Conservation (phyloP, 2,797 vertebrate species). For the Halcyon leucocephala region DNA sequence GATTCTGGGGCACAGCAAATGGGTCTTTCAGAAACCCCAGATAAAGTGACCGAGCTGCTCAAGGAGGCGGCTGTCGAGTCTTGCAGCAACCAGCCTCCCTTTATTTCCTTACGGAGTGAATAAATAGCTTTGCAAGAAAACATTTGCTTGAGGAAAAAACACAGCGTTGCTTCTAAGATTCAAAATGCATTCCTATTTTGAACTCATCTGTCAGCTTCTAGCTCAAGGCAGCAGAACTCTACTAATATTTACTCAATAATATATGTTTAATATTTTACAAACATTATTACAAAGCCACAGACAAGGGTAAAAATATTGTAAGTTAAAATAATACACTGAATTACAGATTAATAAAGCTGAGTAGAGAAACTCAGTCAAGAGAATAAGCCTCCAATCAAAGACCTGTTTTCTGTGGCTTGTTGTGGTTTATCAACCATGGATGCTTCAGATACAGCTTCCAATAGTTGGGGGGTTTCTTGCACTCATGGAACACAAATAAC, state of each 20-base stretch:
- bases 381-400: background rate
- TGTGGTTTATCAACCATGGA: background rate
- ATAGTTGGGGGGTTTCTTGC: background rate
- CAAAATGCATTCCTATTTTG: background rate
- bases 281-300: slow-evolving; percentile 8
- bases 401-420: background rate
- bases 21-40: background rate
- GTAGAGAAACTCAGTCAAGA: background rate
- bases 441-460: background rate
- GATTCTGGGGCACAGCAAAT: background rate
- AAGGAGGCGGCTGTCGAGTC: background rate
- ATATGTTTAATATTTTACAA: background rate
- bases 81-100: background rate
- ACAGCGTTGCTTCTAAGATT: background rate
- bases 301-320: background rate
- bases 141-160: background rate
- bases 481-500: background rate
- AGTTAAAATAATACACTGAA: background rate
- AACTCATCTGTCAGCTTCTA: slow-evolving; percentile 6
- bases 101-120: background rate
- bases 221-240: slow-evolving; percentile 10
- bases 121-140: slow-evolving; percentile 15
- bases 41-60: background rate
- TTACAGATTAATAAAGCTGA: background rate
- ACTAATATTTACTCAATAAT: slow-evolving; percentile 40